Conservation (phyloP, 2,888 invertebrate species). For the Seira ritae region DNA sequence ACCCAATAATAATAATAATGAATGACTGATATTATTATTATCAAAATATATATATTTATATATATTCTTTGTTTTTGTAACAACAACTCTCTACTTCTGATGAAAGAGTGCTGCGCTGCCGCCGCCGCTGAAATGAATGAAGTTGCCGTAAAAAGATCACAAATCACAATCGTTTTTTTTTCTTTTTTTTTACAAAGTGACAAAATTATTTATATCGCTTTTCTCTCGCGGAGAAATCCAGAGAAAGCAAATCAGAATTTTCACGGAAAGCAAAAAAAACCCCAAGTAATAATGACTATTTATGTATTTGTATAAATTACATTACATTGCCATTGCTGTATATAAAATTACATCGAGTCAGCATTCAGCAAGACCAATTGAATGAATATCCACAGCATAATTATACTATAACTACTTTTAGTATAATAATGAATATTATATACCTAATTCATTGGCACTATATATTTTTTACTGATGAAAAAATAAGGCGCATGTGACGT, state of each 20-base stretch:
- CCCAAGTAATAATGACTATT: too few species aligned
- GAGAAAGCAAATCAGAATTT: not conserved
- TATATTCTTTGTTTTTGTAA: conserved; percentile 42
- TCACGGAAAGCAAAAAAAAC: not conserved
- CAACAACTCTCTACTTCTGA: conserved; percentile 60
- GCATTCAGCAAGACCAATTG: too few species aligned
- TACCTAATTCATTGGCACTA: conserved; percentile 13
- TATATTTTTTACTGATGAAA: not conserved
- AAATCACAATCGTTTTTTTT: conserved; percentile 1
- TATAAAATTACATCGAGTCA: too few species aligned
- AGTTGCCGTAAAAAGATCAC: not conserved
- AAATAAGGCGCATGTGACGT: conserved; percentile 17
- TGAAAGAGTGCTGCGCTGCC: conserved; percentile 28
- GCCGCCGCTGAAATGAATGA: conserved; percentile 7
- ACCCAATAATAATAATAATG: conserved; percentile 29
- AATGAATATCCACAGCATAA: conserved; percentile 13
- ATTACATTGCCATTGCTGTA: conserved; percentile 6
- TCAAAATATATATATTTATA: conserved; percentile 30
- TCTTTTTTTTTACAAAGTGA: conserved; percentile 9
- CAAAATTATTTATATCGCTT: conserved; percentile 15
- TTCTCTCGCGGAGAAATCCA: not conserved
- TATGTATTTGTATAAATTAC: not conserved
- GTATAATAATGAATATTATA: conserved; percentile 3
- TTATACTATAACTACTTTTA: conserved; percentile 9
- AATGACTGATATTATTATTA: conserved; percentile 38